Evolutionary conservation across 2,113 vertebrate species (phyloP), one percentile per base, ranked within the genome.

Genomic region (Myotis yumanensis): DNA sequence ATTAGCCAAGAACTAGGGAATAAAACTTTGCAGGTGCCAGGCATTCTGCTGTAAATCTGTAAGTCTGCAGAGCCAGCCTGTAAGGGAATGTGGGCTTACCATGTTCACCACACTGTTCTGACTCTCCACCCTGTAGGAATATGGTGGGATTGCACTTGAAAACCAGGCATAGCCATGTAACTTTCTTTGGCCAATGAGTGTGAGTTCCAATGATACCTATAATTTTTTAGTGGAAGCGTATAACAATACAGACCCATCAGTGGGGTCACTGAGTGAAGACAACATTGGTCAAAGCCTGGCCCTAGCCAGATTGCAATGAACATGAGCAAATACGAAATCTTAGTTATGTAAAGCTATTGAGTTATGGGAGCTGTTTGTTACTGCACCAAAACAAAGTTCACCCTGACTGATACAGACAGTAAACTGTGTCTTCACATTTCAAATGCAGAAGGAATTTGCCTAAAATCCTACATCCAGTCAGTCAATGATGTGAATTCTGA

Each of bases 341-440:
- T 14, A 25, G 54, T 86, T 68, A 84, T 76, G 28, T 86, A 48
- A 89, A 90, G 62, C 22, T 72, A 32, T 9, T 9, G 40, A 93
- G 40, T 35, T 18, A 46, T 79, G 22, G 10, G 11, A 17, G 11
- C 76, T 76, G 5, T 37, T 76, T 84, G 64, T 94, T 86, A 80
- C 25, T n/a, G 20, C 16, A 62, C 66, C 89, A 93, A 91, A 91
- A 64, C 46, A 73, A 75, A 46, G 4, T 9, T 22, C 14, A 64
- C n/a, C 71, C 51, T 35, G 30, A 91, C 25, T 46, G 46, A 72
- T 48, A n/a, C 2, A 75, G n/a, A 37, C 0, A 28, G 15, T 30
- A 16, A 40, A 69, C 51, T 22, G 18, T 43, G 28, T 37, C 25
- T 72, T 64, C 5, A 4, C 40, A 18, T 86, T 77, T 62, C 46